Base-by-base conservation (phyloP, 1,140 invertebrate species). In the Ips typographus region DNA sequence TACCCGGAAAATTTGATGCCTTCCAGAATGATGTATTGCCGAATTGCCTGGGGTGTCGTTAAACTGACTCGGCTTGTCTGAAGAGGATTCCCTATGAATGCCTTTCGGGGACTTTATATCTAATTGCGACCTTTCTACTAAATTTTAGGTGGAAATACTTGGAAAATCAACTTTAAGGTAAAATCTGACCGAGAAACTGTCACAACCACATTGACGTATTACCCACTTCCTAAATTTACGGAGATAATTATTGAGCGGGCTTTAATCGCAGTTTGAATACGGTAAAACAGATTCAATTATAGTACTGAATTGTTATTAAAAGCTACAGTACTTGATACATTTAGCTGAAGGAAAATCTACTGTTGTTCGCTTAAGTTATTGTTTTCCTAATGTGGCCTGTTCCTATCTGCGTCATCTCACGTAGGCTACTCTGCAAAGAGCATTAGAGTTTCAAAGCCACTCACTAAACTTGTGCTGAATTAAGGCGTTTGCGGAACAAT, bases 121-220 rank as follows among this genome's bases (percentile, higher is more conserved):
- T 68, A 68, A 68, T 68, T 68, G 61, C 56, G 66, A 59, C 38
- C 44, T 68, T 68, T 68, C 61, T 68, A 59, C 56, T 51, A 56
- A 44, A 58, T 67, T 67, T 67, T 67, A 57, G 52, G 43, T 52
- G 40, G 40, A 56, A 56, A 37, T 65, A 40, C 37, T 49, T 65
- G 57, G 44, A 49, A 22, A 49, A 49, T 49, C 22, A 49, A 49
- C 44, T 49, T 49, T 6, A 49, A 49, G 44, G 22, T 49, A 49
- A 49, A 49, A 22, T 49, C 22, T 49, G 7, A 49, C 7, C 44
- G 7, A 22, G 44, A 49, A 22, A 22, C 22, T 22, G 22, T 22
- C 22, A 22, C 22, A 22, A 22, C 22, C 22, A 0, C 22, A 22
- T 22, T 22, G 22, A 22, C 22, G 22, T 22, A 22, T 22, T 22